Evolutionary conservation across 2,888 invertebrate genomes (phyloP).

Genomic region (Clivina fossor): DNA sequence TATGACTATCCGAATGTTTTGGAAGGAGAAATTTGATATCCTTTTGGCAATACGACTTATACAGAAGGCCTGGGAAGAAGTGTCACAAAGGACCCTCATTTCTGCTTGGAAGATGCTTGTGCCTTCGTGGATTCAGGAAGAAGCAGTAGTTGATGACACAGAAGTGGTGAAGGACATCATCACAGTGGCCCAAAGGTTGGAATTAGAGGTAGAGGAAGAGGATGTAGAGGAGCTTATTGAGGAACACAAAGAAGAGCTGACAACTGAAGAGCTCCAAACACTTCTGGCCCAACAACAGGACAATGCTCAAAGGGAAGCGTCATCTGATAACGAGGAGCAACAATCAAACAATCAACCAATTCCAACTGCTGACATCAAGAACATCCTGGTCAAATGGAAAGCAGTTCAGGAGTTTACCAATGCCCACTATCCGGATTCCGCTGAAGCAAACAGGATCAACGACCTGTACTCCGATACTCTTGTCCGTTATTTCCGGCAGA

Average conservation of each 20-base stretch:
- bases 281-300: slow-evolving; percentile 4
- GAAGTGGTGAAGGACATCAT: slow-evolving; percentile 42
- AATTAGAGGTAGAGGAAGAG: slow-evolving; percentile 38
- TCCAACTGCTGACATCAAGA: no score
- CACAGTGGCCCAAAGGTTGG: slow-evolving; percentile 40
- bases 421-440: no score
- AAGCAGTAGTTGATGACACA: slow-evolving; percentile 42
- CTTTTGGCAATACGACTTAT: slow-evolving; percentile 42
- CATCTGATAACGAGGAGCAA: no score
- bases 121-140: no score
- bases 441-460: no score
- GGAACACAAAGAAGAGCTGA: slow-evolving; percentile 34
- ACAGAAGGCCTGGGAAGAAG: slow-evolving; percentile 36
- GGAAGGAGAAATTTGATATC: slow-evolving; percentile 47
- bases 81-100: slow-evolving; percentile 33
- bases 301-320: no score
- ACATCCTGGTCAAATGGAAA: no score
- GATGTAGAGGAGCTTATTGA: slow-evolving; percentile 37
- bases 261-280: slow-evolving; percentile 16
- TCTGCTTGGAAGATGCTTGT: slow-evolving; percentile 38
- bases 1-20: slow-evolving; percentile 44
- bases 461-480: no score
- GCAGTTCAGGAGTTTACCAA: no score
- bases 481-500: no score
- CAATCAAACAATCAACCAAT: no score